These are phyloP conservation scores for Myrmophylax atrothorax DNA, from an alignment of 2,113 vertebrate species.

Conservation along the genomic window DNA sequence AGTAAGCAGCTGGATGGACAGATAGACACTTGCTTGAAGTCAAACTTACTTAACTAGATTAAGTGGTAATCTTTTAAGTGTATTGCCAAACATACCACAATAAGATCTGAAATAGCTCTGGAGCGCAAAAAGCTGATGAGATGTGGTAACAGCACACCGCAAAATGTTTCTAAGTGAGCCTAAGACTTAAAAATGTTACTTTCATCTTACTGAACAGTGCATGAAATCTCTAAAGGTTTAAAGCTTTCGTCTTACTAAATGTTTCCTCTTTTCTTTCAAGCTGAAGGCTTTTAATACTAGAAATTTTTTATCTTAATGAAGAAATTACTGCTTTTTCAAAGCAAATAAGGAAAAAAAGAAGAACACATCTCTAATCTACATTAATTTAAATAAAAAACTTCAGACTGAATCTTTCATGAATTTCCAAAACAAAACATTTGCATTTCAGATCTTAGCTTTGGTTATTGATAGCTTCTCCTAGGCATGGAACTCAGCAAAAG, in stretches of 20 bases:
- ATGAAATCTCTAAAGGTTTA: conserved; percentile 12
- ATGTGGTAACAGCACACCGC: conserved; percentile 60
- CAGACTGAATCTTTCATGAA: neutral
- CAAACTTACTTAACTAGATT: conserved; percentile 75
- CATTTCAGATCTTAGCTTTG: neutral
- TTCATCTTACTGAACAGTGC: conserved; percentile 63
- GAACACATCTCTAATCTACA: neutral
- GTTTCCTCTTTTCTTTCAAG: neutral
- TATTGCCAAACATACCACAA: conserved; percentile 71
- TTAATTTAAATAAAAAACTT: neutral
- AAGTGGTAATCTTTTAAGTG: conserved; percentile 79
- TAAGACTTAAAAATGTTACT: conserved; percentile 60
- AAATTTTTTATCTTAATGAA: neutral
- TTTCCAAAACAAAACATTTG: neutral
- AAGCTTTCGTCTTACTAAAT: neutral
- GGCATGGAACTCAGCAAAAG: neutral
- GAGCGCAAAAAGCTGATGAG: conserved; percentile 51
- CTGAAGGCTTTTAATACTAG: conserved; percentile 1
- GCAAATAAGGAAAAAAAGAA: neutral
- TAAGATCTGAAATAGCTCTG: conserved; percentile 62
- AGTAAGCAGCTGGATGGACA: conserved; percentile 60
- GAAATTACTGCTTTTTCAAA: conserved; percentile 8
- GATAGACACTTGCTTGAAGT: conserved; percentile 73
- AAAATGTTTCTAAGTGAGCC: conserved; percentile 34
- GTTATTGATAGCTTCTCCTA: neutral